Percentiles rank a stretch among this genome's conserved stretches.
Conservation (phyloP, 2,797 vertebrate species). For the Aplochiton taeniatus region DNA sequence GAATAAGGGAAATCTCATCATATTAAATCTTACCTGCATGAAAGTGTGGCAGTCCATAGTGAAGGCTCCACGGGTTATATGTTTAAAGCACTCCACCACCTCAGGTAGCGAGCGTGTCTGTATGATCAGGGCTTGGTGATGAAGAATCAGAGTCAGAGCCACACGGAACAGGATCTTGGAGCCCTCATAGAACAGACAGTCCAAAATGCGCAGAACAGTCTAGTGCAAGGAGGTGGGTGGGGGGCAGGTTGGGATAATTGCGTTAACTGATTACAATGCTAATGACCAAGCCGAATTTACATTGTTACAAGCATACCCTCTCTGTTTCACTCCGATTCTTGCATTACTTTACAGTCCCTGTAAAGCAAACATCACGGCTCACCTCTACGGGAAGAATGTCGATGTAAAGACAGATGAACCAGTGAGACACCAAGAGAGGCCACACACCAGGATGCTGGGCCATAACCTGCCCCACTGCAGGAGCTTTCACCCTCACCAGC, state of each 20-base stretch:
- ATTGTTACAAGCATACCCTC: too few species aligned
- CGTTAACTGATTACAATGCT: too few species aligned
- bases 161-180: slow-evolving; percentile 95
- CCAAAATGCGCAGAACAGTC: slow-evolving; percentile 96
- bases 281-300: too few species aligned
- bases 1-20: not conserved
- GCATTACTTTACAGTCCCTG: too few species aligned
- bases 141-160: slow-evolving; percentile 88
- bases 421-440: slow-evolving; percentile 91
- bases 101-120: slow-evolving; percentile 83
- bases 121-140: slow-evolving; percentile 86
- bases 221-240: slow-evolving; percentile 59
- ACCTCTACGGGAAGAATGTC: slow-evolving; percentile 95
- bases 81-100: slow-evolving; percentile 88
- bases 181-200: slow-evolving; percentile 94
- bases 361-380: slow-evolving; percentile 21
- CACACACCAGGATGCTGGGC: slow-evolving; percentile 85
- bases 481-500: slow-evolving; percentile 88
- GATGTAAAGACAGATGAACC: slow-evolving; percentile 97
- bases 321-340: too few species aligned
- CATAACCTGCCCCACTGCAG: slow-evolving; percentile 87
- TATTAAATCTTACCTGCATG: slow-evolving; percentile 83
- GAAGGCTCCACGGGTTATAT: slow-evolving; percentile 84
- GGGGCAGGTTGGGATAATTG: not conserved
- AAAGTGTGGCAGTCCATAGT: slow-evolving; percentile 88